Evolutionary conservation across 1,140 invertebrate species (phyloP), one percentile per base, ranked within the genome.

Genomic region (Zophobas morio): DNA sequence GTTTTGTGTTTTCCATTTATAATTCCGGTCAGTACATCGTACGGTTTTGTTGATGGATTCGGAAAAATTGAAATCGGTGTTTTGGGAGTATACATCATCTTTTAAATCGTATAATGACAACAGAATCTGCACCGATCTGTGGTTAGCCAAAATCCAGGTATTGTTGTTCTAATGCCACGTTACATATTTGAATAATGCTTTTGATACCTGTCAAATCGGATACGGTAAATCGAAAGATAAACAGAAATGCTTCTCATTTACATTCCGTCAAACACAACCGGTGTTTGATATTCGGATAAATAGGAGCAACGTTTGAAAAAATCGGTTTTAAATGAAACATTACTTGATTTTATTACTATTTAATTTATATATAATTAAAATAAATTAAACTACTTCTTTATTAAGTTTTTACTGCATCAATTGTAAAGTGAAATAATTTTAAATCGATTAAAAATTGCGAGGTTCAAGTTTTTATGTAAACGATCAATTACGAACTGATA

Each of bases 61-160:
- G 60, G 35, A 66, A 66, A 66, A 66, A 66, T 42, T 66, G 37
- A 66, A 66, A 66, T 39, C 37, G 33, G n/a, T 66, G 60, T 66
- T 66, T 66, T 66, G 60, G 60, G 60, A 66, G 60, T 66, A 66
- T 66, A 66, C n/a, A 66, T 66, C 60, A 66, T 33, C 60, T 66
- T 66, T 39, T 39, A 66, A 66, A 66, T 37, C 60, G 35, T 66
- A 90, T 90, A 89, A 89, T 85, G 87, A 87, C 86, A 84, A 83
- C 80, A 81, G 82, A 87, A 87, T 87, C 54, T 74, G 56, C 70
- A 66, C 74, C 75, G 72, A 63, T 74, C 53, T 77, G 76, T 75
- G 76, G 56, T 54, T 57, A 51, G 60, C 36, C 60, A 39, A 76
- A 80, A 78, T 78, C 77, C 39, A 35, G 36, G 35, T 75, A 73